Evolutionary conservation across 2,113 vertebrate species (phyloP), one percentile per base, ranked within the genome.

Genomic region (Aegithalos caudatus): DNA sequence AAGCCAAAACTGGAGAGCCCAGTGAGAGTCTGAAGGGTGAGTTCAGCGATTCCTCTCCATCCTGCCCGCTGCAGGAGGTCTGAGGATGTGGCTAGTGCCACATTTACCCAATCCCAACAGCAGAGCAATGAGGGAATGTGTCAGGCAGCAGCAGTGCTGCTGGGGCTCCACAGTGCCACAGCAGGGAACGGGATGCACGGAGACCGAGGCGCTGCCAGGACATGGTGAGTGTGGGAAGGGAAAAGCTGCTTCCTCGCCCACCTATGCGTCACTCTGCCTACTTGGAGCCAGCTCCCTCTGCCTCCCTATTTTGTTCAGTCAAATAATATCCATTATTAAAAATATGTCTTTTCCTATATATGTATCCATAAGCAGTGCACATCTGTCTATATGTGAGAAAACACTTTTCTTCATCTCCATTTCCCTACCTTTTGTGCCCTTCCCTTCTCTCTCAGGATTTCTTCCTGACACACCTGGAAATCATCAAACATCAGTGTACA

Each of bases 171-270:
- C 71, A 15, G 66, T 20, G 90, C 47, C 38, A 3, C 93, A n/a
- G 92, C 1, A 76, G 92, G 94, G 90, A 81, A 93, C 28, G 29
- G 92, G 83, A 87, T 80, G 89, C 94, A 8, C 48, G 4, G 58
- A 91, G 90, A 8, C 4, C 0, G 37, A 70, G 71, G 50, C 1
- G 0, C 85, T 96, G 91, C 94, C 96, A 97, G 94, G 91, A 86
- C 92, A 38, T 4, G 22, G 87, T 1, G 72, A 71, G 91, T 54
- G 95, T 95, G 91, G 94, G 95, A 94, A 81, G 80, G 82, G 37
- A 94, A 91, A 81, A 94, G 90, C 93, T 96, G 95, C n/a, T 92
- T 76, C 10, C 93, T 95, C 54, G 79, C 94, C 97, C 93, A 93
- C 85, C 72, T 33, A 67, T 92, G 91, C 22, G 57, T 95, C 91